phyloP scores from a whole-genome alignment of 2,113 vertebrate species.

The Pteronura brasiliensis region DNA sequence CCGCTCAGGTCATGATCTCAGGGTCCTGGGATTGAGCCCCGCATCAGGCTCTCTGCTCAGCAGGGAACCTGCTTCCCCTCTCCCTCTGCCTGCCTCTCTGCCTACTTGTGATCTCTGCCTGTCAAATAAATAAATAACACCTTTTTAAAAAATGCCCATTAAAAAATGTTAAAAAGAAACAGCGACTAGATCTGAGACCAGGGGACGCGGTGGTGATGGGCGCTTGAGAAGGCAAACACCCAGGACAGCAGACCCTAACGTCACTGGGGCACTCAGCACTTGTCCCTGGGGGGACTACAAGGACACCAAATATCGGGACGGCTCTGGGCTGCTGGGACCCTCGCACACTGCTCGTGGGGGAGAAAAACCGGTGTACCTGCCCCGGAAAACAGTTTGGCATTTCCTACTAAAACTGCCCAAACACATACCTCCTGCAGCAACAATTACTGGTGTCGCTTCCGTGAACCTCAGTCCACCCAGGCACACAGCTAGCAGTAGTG shows the following conservation, averaged over 20 bases:
- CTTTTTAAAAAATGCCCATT: too few relatives aligned
- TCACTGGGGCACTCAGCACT: not conserved
- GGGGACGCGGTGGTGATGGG: not conserved
- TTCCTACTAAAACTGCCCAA: not conserved
- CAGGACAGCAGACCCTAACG: accelerated
- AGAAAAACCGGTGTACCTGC: accelerated
- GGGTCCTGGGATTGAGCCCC: too few relatives aligned
- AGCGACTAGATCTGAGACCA: not conserved
- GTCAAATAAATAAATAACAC: too few relatives aligned
- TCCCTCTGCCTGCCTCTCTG: too few relatives aligned
- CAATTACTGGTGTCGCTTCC: not conserved
- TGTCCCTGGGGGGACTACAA: not conserved
- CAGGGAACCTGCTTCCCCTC: too few relatives aligned
- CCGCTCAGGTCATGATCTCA: too few relatives aligned
- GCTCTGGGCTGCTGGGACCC: not conserved
- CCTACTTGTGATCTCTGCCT: too few relatives aligned
- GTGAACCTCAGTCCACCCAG: not conserved
- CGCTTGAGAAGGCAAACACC: not conserved
- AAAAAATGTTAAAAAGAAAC: not conserved
- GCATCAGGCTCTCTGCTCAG: too few relatives aligned
- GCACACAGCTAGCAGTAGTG: not conserved
- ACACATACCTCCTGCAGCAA: not conserved
- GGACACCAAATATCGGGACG: not conserved
- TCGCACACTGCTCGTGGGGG: not conserved
- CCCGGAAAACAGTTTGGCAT: not conserved